A percentile compares a stretch with the other conserved stretches of the same genome.
Conservation (phyloP, 1,140 invertebrate species). For the Papilio xuthus region DNA sequence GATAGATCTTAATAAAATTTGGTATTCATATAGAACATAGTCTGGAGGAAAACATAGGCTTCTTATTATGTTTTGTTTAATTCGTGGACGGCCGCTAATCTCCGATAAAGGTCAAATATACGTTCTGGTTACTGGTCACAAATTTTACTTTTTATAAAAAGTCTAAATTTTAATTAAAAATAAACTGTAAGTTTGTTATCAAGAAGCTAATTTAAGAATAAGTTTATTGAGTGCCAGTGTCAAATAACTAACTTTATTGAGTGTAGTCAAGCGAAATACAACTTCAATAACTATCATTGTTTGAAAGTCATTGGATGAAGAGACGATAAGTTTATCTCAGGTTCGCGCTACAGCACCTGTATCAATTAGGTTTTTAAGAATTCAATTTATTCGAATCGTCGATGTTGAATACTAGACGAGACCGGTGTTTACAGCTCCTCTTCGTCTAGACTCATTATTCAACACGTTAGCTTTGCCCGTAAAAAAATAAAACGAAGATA, state of each 20-base stretch:
- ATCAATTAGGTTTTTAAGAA: constrained; percentile 33
- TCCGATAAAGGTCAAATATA: too few relatives aligned
- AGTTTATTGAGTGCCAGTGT: too few relatives aligned
- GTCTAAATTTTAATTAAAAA: neutral
- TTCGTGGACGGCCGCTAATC: too few relatives aligned
- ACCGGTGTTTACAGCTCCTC: constrained; percentile 27
- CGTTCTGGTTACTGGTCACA: too few relatives aligned
- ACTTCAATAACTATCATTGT: constrained; percentile 10
- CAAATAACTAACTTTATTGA: neutral
- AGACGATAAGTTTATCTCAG: constrained; percentile 11
- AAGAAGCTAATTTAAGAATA: neutral
- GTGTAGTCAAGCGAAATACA: neutral
- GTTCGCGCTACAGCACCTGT: constrained; percentile 1
- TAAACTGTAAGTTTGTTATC: neutral
- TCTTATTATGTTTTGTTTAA: too few relatives aligned
- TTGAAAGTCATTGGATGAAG: neutral
- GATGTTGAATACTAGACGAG: constrained; percentile 4
- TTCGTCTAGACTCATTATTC: constrained; percentile 38
- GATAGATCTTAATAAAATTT: too few relatives aligned
- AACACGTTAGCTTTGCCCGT: constrained; percentile 31
- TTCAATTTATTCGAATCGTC: constrained; percentile 34
- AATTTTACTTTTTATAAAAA: neutral
- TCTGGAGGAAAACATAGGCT: too few relatives aligned
- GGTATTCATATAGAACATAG: too few relatives aligned
- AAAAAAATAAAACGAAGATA: constrained; percentile 28